Evolutionary conservation across 2,888 invertebrate genomes (phyloP).

Genomic region (Drosophila recens): DNA sequence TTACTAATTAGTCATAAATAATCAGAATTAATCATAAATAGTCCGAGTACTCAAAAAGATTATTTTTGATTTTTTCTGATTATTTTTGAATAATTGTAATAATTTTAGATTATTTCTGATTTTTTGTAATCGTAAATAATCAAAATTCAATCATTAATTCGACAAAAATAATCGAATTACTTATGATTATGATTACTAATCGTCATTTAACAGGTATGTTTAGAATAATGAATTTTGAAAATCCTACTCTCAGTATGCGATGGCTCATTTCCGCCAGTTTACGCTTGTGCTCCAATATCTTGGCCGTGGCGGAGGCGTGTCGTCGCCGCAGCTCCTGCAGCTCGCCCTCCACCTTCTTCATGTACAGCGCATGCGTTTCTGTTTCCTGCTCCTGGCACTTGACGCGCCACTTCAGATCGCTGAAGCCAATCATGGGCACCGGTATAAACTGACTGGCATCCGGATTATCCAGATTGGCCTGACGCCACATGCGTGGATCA

Average conservation of each 20-base stretch:
- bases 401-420: constrained; percentile 91
- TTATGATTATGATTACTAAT: no score
- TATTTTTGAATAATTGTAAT: no score
- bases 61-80: no score
- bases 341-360: constrained; percentile 92
- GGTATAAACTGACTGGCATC: constrained; percentile 95
- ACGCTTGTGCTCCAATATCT: constrained; percentile 92
- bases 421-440: constrained; percentile 96
- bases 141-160: no score
- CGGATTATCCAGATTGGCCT: constrained; percentile 98
- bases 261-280: constrained; percentile 93
- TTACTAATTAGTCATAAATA: no score
- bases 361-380: constrained; percentile 91
- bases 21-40: no score
- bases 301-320: constrained; percentile 92
- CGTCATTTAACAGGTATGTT: no score
- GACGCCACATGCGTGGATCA: constrained; percentile 96
- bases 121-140: no score
- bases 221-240: not conserved
- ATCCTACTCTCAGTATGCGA: constrained; percentile 90
- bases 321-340: constrained; percentile 92
- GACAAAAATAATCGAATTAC: no score
- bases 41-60: no score
- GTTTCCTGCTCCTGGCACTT: constrained; percentile 94
- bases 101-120: no score